phyloP scores from a whole-genome alignment of 2,797 vertebrate genomes.

The Eospalax fontanierii region DNA sequence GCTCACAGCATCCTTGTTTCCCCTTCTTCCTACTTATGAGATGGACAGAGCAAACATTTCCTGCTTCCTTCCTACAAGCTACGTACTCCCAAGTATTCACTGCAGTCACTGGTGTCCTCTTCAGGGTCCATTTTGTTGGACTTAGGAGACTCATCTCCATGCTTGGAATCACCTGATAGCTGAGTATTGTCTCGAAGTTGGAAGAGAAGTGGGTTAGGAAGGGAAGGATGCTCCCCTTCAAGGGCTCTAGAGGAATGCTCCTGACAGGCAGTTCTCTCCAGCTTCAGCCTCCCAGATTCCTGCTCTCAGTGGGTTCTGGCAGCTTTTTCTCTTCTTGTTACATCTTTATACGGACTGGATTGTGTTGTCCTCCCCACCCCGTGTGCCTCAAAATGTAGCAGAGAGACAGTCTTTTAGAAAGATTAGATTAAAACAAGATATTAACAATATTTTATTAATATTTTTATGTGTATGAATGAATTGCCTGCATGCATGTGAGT shows the following conservation, averaged over 20 bases:
- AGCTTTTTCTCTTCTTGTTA: not conserved
- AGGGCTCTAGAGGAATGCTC: fast-evolving
- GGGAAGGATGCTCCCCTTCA: too few relatives aligned
- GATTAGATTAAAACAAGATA: not conserved
- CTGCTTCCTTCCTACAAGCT: fast-evolving
- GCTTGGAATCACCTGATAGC: not conserved
- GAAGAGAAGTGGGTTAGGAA: not conserved
- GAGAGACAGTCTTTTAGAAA: not conserved
- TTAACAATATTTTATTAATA: too few relatives aligned
- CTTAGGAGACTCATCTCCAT: not conserved
- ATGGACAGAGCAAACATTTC: not conserved
- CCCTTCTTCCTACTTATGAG: not conserved
- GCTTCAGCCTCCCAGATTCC: not conserved
- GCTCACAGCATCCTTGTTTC: not conserved
- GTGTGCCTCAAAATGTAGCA: not conserved
- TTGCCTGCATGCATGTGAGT: too few relatives aligned
- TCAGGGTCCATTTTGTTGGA: not conserved
- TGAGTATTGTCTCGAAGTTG: not conserved
- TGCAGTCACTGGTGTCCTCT: not conserved
- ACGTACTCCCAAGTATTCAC: too few relatives aligned
- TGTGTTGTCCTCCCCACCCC: too few relatives aligned
- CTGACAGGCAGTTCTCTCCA: not conserved
- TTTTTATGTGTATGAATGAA: too few relatives aligned
- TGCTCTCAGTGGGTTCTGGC: not conserved
- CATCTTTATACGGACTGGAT: not conserved